Base-by-base conservation (phyloP, 2,797 vertebrate species). In the Discoglossus pictus region DNA sequence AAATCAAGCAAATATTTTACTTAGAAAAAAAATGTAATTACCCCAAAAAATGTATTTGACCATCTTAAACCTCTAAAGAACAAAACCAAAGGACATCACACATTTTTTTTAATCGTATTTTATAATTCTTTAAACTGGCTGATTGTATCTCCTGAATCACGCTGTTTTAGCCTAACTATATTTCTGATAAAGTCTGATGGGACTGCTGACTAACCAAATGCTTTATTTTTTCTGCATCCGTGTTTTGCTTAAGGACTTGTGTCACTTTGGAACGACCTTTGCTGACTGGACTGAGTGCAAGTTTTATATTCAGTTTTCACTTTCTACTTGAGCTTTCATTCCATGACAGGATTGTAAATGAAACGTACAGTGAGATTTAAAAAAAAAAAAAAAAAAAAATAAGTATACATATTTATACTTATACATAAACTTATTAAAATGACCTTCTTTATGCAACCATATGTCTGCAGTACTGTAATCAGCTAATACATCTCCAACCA, bases 201-300 rank as follows among this genome's bases (percentile, higher is more conserved):
- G 76, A 73, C 74, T 16, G 61, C 15, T 25, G 10, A 68, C 24
- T 44, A 39, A 65, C 9, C 27, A 50, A 34, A 1, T 64, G 4
- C 42, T 69, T 21, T 58, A n/a, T 24, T 25, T 66, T 68, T 75
- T 60, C 46, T 42, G 20, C 0, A 0, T 51, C 52, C 23, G 38
- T 10, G 10, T 71, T 75, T 78, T 72, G 23, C 34, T 73, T 72
- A 46, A 61, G 50, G 31, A 59, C 4, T 27, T 54, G 9, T 55
- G 70, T 76, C 15, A 61, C 42, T 75, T 69, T 73, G 53, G 3
- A 63, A 16, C 21, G 40, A 20, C 53, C 11, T 80, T 82, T 62
- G 31, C 17, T 52, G 42, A 35, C 55, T 74, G 13, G 52, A 50
- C 67, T 56, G 6, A 70, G 35, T 47, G 38, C 46, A 59, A 51